Conservation (phyloP, 1,140 invertebrate genomes). For the Eciton burchellii region DNA sequence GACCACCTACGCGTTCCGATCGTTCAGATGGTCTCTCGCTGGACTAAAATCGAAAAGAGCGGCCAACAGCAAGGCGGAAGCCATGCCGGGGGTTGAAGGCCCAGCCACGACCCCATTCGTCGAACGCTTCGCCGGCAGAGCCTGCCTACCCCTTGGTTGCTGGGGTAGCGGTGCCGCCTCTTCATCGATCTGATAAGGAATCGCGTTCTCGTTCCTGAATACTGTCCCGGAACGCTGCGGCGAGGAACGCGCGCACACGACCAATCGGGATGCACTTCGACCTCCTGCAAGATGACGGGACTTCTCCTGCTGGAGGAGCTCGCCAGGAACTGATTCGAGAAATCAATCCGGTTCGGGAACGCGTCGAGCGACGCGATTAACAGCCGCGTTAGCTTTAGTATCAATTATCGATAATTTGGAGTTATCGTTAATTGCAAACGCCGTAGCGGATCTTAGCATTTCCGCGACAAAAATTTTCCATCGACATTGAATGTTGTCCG, state of each 20-base stretch:
- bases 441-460: neutral
- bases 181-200: conserved; percentile 82
- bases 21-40: conserved; percentile 53
- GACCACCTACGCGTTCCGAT: conserved; percentile 51
- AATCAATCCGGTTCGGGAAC: no score
- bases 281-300: neutral
- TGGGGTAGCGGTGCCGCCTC: conserved; percentile 79
- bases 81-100: conserved; percentile 68
- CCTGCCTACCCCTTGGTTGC: conserved; percentile 73
- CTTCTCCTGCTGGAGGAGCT: neutral
- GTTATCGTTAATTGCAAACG: no score
- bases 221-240: conserved; percentile 22
- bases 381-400: no score
- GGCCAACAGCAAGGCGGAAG: conserved; percentile 61
- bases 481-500: conserved; percentile 12
- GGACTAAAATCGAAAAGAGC: conserved; percentile 63
- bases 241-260: neutral
- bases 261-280: neutral
- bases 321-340: no score
- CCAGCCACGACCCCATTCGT: conserved; percentile 71
- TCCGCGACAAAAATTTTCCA: conserved; percentile 30
- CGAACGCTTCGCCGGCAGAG: conserved; percentile 70
- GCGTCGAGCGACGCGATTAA: no score
- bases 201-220: conserved; percentile 39
- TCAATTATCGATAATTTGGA: no score